Conservation (phyloP, 2,797 vertebrate species). For the Siniperca undulata region DNA sequence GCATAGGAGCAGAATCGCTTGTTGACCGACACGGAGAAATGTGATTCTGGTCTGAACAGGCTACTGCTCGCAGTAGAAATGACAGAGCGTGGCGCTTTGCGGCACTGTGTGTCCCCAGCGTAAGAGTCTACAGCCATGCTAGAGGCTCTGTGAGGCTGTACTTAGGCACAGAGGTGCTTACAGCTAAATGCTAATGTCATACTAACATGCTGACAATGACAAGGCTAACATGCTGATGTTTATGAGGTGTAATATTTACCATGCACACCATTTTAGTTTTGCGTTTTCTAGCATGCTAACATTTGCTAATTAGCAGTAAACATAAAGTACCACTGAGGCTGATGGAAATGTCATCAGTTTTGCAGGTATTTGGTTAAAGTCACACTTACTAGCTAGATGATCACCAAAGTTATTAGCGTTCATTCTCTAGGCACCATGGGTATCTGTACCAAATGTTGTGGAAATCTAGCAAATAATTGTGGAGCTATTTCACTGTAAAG, state of each 20-base stretch:
- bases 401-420: neutral
- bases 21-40: no score
- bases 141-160: neutral
- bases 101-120: no score
- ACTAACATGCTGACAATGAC: neutral
- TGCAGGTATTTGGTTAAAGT: neutral
- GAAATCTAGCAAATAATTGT: conserved; percentile 12
- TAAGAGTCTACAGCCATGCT: neutral
- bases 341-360: neutral
- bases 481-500: neutral
- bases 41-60: no score
- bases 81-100: no score
- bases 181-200: neutral
- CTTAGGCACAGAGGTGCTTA: neutral
- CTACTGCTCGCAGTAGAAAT: no score
- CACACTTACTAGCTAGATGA: neutral
- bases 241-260: no score
- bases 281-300: neutral
- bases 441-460: neutral
- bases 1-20: no score
- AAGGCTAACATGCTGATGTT: neutral
- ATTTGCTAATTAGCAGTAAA: neutral
- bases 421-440: neutral
- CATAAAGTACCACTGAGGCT: neutral
- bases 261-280: neutral